Percentiles rank a stretch among this genome's conserved stretches.
Evolutionary conservation across 1,140 invertebrate genomes (phyloP).

Genomic region (Euschistus heros): DNA sequence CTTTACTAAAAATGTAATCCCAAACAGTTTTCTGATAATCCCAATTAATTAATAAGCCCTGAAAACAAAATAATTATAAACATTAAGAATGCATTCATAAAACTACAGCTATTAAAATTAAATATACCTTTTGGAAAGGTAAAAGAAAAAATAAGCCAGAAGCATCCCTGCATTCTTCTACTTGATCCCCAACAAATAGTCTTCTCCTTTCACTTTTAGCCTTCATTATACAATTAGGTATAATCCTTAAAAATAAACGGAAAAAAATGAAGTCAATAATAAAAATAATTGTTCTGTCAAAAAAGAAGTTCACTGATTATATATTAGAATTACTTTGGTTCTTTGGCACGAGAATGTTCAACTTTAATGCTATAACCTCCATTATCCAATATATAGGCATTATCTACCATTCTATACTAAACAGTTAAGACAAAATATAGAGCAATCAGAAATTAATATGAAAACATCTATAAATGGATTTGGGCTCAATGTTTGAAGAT

Average conservation of each 20-base stretch:
- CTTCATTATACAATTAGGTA: conserved; percentile 97
- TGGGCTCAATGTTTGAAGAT: too few species aligned
- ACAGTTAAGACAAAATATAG: too few species aligned
- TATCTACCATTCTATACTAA: conserved; percentile 27
- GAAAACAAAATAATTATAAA: conserved; percentile 30
- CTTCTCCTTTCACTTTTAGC: conserved; percentile 89
- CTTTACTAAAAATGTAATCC: conserved; percentile 90
- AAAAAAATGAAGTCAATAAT: conserved; percentile 1
- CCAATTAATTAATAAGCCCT: conserved; percentile 90
- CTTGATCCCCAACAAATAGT: conserved; percentile 85
- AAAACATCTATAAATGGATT: too few species aligned
- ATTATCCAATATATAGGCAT: conserved; percentile 58
- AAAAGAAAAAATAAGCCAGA: conserved; percentile 89
- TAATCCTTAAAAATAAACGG: conserved; percentile 39
- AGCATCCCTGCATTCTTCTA: conserved; percentile 91
- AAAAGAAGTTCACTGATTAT: neutral
- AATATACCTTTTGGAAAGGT: conserved; percentile 76
- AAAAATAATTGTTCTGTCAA: neutral
- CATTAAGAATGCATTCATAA: neutral
- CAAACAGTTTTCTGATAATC: conserved; percentile 92
- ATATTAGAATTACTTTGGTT: conserved; percentile 46
- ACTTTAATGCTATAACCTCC: conserved; percentile 77
- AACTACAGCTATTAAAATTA: neutral
- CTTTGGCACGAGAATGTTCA: conserved; percentile 54
- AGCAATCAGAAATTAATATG: too few species aligned